These are phyloP conservation scores for Drosophila arizonae DNA, from an alignment of 1,140 invertebrate genomes.

Conservation along the genomic window DNA sequence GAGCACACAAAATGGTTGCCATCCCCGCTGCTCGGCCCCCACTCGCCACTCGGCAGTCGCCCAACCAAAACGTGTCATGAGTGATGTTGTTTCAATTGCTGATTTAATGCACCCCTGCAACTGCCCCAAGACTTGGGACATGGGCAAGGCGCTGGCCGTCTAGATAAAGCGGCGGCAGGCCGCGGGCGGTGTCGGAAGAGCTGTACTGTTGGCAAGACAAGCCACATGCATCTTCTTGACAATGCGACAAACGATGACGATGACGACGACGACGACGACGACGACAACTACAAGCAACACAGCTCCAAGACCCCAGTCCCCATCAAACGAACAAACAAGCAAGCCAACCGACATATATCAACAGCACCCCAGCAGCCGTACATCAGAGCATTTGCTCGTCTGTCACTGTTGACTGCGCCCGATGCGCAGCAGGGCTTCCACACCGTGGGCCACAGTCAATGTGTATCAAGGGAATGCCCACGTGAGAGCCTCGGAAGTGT, in stretches of 20 bases:
- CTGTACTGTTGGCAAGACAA: constrained; percentile 72
- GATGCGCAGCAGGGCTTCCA: constrained; percentile 45
- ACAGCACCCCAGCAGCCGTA: constrained; percentile 56
- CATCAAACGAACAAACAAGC: constrained; percentile 64
- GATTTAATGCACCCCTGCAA: constrained; percentile 74
- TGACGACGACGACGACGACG: constrained; percentile 53
- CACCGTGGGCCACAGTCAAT: constrained; percentile 46
- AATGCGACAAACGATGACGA: constrained; percentile 78
- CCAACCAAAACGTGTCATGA: constrained; percentile 76
- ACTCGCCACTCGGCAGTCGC: background rate
- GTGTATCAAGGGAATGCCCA: background rate
- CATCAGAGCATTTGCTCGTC: constrained; percentile 79
- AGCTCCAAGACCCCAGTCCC: constrained; percentile 10
- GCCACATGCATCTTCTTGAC: constrained; percentile 81
- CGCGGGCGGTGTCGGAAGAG: background rate
- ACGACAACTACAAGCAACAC: constrained; percentile 74
- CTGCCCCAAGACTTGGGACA: constrained; percentile 26
- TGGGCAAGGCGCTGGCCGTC: constrained; percentile 12
- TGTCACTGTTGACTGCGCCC: constrained; percentile 79
- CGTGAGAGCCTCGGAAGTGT: background rate
- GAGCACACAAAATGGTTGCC: constrained; percentile 68
- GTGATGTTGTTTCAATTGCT: constrained; percentile 82
- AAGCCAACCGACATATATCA: constrained; percentile 77
- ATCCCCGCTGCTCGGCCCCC: background rate
- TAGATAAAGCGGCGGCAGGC: background rate